Conservation (phyloP, 2,113 vertebrate species). For the Otolemur garnettii region DNA sequence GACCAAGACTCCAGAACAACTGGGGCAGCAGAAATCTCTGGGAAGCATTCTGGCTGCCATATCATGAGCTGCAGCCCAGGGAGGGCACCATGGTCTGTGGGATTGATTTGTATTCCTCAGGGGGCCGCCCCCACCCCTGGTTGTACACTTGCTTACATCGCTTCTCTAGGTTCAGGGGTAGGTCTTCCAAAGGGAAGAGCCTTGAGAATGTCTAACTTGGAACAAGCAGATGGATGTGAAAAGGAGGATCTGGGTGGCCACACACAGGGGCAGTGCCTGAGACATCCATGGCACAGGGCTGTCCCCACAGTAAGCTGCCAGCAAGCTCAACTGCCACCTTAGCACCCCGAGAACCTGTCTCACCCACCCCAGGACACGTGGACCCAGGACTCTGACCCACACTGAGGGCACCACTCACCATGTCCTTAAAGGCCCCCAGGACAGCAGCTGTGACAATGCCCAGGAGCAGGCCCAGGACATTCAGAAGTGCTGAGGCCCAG, state of each 20-base stretch:
- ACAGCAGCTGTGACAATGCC: conserved; percentile 94
- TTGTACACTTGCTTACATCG: not conserved
- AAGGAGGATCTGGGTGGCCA: not conserved
- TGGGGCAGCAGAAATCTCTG: not conserved
- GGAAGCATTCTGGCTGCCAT: not conserved
- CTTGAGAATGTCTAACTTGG: not conserved
- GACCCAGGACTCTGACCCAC: not conserved
- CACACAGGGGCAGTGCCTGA: not conserved
- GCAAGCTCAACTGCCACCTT: not conserved
- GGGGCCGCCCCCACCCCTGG: not conserved
- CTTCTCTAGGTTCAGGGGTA: not conserved
- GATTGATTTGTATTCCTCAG: too few relatives aligned
- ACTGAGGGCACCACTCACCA: conserved; percentile 86
- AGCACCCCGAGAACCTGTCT: not conserved
- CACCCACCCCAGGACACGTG: not conserved
- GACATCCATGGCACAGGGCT: not conserved
- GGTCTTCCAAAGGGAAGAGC: not conserved
- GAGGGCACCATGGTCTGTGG: not conserved
- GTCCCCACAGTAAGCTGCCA: not conserved
- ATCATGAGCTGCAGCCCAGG: rapidly evolving
- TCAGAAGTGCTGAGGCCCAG: conserved; percentile 94
- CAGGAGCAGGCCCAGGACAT: conserved; percentile 92
- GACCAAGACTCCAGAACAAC: not conserved
- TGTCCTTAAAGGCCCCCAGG: conserved; percentile 96
- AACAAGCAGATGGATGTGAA: not conserved